phyloP scores from a whole-genome alignment of 2,888 invertebrate genomes.

The Heteropelma amictum region DNA sequence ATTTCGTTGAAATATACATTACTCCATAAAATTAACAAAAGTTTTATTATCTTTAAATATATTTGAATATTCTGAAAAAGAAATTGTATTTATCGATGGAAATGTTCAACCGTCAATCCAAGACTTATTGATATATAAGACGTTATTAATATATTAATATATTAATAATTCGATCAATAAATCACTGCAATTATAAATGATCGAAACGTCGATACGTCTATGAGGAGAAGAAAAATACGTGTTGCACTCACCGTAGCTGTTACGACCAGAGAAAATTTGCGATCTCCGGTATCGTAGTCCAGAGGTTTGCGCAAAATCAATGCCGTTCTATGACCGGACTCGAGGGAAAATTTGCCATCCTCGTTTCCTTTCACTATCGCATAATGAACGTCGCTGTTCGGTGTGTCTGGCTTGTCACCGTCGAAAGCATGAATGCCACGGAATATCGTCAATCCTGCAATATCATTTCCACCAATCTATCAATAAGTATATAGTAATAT shows the following conservation, averaged over 20 bases:
- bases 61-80: too few relatives aligned
- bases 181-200: background rate
- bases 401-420: slow-evolving; percentile 92
- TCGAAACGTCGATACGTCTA: background rate
- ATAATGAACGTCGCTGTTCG: slow-evolving; percentile 92
- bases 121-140: too few relatives aligned
- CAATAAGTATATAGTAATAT: background rate
- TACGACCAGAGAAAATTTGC: slow-evolving; percentile 85
- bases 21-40: too few relatives aligned
- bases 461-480: slow-evolving; percentile 26
- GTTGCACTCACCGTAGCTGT: slow-evolving; percentile 85
- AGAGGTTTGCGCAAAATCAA: slow-evolving; percentile 86
- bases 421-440: slow-evolving; percentile 89
- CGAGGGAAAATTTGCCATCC: slow-evolving; percentile 87
- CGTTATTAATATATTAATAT: too few relatives aligned
- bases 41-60: too few relatives aligned
- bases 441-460: slow-evolving; percentile 88
- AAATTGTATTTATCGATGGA: too few relatives aligned
- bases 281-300: slow-evolving; percentile 90
- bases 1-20: too few relatives aligned
- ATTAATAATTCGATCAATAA: too few relatives aligned
- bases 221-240: background rate
- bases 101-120: too few relatives aligned
- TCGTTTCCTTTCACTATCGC: slow-evolving; percentile 86
- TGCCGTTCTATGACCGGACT: slow-evolving; percentile 88